Percentiles rank a stretch among this genome's conserved stretches.
Evolutionary conservation across 2,888 invertebrate genomes (phyloP).

Genomic region (Dione juno): DNA sequence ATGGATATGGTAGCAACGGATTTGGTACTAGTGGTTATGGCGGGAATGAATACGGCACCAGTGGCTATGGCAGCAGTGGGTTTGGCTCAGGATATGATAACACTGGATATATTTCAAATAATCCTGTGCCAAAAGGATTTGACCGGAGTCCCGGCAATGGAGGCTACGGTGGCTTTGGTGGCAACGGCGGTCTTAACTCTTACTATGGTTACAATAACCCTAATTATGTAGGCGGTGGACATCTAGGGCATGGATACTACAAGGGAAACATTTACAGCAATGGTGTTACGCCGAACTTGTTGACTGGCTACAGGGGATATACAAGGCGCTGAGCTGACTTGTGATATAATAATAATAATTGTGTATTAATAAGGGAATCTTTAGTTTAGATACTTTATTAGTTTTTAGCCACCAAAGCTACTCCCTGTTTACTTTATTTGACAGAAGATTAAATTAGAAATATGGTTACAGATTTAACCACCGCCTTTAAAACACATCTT

Average conservation of each 20-base stretch:
- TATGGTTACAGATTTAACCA: not conserved
- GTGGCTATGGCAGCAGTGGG: slow-evolving; percentile 7
- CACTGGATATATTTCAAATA: slow-evolving; percentile 37
- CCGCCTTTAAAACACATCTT: too few relatives aligned
- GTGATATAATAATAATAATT: not conserved
- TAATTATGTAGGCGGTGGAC: slow-evolving; percentile 78
- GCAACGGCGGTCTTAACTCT: slow-evolving; percentile 83
- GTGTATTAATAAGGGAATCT: not conserved
- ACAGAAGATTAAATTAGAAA: not conserved
- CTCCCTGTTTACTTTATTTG: too few relatives aligned
- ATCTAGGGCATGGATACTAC: slow-evolving; percentile 85
- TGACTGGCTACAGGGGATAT: slow-evolving; percentile 81
- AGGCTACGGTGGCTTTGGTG: slow-evolving; percentile 80
- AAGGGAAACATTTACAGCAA: slow-evolving; percentile 71
- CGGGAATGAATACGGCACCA: slow-evolving; percentile 13
- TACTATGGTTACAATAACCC: slow-evolving; percentile 85
- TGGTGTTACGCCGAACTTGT: slow-evolving; percentile 75
- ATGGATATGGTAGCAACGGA: slow-evolving; percentile 27
- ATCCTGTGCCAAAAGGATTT: slow-evolving; percentile 2
- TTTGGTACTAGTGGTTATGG: slow-evolving; percentile 17
- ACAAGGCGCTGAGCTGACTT: slow-evolving; percentile 48
- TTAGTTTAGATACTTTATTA: not conserved
- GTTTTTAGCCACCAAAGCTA: not conserved
- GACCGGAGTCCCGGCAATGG: slow-evolving; percentile 42
- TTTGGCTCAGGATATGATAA: slow-evolving; percentile 18